Conservation (phyloP, 2,888 invertebrate genomes). For the Galeopsomyia nigrocyanea region DNA sequence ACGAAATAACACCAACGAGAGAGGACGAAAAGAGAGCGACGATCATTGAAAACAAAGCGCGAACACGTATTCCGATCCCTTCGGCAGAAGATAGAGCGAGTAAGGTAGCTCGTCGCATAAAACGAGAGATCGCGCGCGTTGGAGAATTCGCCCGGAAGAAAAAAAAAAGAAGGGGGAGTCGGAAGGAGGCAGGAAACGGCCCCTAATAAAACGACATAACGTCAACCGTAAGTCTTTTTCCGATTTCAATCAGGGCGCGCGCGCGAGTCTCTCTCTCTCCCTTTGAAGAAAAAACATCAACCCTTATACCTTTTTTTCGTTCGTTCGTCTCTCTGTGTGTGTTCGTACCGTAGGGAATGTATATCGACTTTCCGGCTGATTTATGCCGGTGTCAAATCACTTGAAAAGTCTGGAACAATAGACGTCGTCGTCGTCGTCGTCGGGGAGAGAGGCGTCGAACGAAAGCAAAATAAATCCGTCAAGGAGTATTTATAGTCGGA, state of each 20-base stretch:
- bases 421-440: slow-evolving; percentile 41
- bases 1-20: too few relatives aligned
- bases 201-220: slow-evolving; percentile 39
- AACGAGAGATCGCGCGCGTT: too few relatives aligned
- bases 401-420: slow-evolving; percentile 47
- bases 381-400: slow-evolving; percentile 49
- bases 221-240: slow-evolving; percentile 44
- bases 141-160: too few relatives aligned
- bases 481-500: slow-evolving; percentile 46
- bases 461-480: slow-evolving; percentile 46
- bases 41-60: too few relatives aligned
- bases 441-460: slow-evolving; percentile 34
- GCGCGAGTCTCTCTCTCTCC: background rate
- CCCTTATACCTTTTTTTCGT: background rate
- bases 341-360: slow-evolving; percentile 1
- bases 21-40: too few relatives aligned
- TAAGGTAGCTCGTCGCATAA: too few relatives aligned
- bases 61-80: too few relatives aligned
- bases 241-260: slow-evolving; percentile 43
- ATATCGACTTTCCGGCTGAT: slow-evolving; percentile 47
- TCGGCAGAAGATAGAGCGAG: too few relatives aligned
- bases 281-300: slow-evolving; percentile 32
- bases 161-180: too few relatives aligned
- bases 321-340: background rate
- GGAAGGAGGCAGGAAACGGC: too few relatives aligned